Base-by-base conservation (phyloP, 1,140 invertebrate genomes). In the Ostrea denselamellosa region DNA sequence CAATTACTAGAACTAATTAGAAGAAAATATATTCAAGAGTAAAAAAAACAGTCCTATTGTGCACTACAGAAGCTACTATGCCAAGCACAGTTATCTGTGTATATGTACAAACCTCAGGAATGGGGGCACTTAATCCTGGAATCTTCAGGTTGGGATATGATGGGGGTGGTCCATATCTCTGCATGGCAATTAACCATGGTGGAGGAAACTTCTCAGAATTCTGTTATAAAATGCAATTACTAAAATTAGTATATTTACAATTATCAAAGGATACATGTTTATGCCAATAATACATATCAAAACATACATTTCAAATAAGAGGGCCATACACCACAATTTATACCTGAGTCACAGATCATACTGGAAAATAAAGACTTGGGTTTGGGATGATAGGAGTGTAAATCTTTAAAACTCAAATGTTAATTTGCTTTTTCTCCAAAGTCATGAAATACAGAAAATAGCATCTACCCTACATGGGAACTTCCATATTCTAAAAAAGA, bases 121-220 rank as follows among this genome's bases (percentile, higher is more conserved):
- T 95, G 8, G 94, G 93, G 62, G 94, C 94, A 93, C 95, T 95
- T 1, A 99, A 95, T 65, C 97, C 96, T 14, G 99, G 98, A 93
- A 99, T 99, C 95, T 99, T 99, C 0, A 99, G 95, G 95, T 99
- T 99, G 2, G 99, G 99, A 95, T 99, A 99, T 68, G 98, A 99
- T 0, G 99, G 99, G 7, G 99, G 99, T 8, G 99, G 99, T 0
- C 99, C 99, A 95, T 99, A 99, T 91, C 99, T 96, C 95, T 99
- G 99, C 97, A 99, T 99, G 8, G 99, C 99, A 95, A 99, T 99
- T 34, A 99, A 95, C 99, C 99, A 99, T 52, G 99, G 99, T 7
- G 99, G 99, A 10, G 99, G 99, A 89, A 96, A 95, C 90, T 95
- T 95, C 81, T 95, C 94, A 53, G 94, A 88, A 92, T 92, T 93